Conservation (phyloP, 2,797 vertebrate species). For the Macrochelys suwanniensis region DNA sequence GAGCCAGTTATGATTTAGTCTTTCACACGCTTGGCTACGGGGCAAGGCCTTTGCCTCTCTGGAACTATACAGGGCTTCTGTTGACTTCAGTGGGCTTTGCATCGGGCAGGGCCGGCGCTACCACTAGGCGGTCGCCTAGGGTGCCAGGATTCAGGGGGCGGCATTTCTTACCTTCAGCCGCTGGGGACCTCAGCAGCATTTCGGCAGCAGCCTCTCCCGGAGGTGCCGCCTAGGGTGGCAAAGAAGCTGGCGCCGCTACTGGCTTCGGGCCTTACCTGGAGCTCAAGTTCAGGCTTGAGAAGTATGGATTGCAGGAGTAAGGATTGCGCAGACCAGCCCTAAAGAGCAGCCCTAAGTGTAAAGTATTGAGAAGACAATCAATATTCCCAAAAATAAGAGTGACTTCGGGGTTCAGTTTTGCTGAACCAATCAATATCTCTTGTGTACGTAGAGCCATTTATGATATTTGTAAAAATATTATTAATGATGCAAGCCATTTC, state of each 20-base stretch:
- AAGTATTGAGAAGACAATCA: rapidly evolving
- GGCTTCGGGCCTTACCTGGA: rapidly evolving
- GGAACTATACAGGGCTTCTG: rapidly evolving
- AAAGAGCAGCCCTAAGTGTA: background rate
- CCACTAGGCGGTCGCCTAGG: no score
- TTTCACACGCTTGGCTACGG: rapidly evolving
- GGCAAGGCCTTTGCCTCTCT: background rate
- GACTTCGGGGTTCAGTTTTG: rapidly evolving
- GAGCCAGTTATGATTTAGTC: background rate
- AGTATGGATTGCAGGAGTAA: rapidly evolving
- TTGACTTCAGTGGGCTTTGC: rapidly evolving
- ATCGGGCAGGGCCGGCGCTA: background rate
- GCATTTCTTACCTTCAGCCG: no score
- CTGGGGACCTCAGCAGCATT: no score
- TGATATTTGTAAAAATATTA: rapidly evolving
- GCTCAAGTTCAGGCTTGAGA: rapidly evolving
- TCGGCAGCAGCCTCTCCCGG: no score
- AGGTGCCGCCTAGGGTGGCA: no score
- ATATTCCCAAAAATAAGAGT: background rate
- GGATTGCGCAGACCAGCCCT: rapidly evolving
- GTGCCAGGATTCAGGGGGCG: no score
- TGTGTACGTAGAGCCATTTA: rapidly evolving
- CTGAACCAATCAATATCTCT: background rate
- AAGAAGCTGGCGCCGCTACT: no score
- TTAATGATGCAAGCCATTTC: rapidly evolving